Base-by-base conservation (phyloP, 2,797 vertebrate species). In the Okamejei kenojei region DNA sequence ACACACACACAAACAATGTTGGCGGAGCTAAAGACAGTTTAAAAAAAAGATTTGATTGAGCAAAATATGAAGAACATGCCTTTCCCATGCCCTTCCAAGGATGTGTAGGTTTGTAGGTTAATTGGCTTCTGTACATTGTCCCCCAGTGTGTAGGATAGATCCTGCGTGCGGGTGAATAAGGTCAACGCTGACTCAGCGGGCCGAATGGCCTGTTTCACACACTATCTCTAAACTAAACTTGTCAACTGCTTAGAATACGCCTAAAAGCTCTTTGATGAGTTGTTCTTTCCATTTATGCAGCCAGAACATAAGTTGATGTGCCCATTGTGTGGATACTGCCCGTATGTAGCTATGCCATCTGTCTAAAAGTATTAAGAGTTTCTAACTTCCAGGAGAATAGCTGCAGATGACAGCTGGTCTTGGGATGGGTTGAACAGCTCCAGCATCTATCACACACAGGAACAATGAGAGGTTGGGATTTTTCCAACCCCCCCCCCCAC, bases 371-470 rank as follows among this genome's bases (percentile, higher is more conserved):
- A 88, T 35, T 88, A 32, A 74, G 8, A 88, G 61, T n/a, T 68
- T 9, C 63, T 88, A 88, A 54, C 61, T 21, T 88, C 17, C 84
- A 88, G 84, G 63, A 88, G 63, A 32, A 32, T 21, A 88, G 32
- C 32, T 21, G n/a, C 32, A 86, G 11, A 63, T 86, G 82, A 86
- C 82, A 86, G 82, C 82, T 68, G 84, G 84, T 88, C 63, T 88
- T 63, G n/a, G 61, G 63, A n/a, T 10, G 81, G 80, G 15, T 68
- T 32, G 84, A 11, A 68, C 35, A 68, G 21, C 84, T 65, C 58
- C 15, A 86, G 63, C 11, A 29, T 32, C 17, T 86, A 58, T 65
- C 61, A 86, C 58, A 86, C 29, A n/a, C 2, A 26, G 61, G 13
- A 86, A 58, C 26, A 15, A 32, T 7, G 26, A 86, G n/a, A 63